Evolutionary conservation across 2,113 vertebrate species (phyloP).

Genomic region (Pteropus alecto): DNA sequence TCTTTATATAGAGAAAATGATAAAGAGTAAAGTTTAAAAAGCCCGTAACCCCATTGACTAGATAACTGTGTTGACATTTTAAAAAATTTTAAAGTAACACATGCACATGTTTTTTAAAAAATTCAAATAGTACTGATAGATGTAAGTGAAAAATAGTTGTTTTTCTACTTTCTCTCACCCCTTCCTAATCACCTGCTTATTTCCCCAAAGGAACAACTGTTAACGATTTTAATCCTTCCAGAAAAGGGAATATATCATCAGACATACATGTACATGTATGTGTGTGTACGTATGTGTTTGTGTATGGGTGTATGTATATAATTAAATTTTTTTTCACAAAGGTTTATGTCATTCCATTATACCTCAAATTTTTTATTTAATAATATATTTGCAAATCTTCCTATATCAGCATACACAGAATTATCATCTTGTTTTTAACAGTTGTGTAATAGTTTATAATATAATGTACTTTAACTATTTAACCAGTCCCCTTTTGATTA

Average conservation of each 20-base stretch:
- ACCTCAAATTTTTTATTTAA: background rate
- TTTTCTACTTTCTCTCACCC: background rate
- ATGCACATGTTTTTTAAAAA: background rate
- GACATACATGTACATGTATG: rapidly evolving
- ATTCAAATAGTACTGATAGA: background rate
- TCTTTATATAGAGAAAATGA: background rate
- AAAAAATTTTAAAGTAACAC: background rate
- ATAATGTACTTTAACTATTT: background rate
- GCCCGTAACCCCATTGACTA: background rate
- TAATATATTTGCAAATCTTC: background rate
- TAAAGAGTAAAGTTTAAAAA: background rate
- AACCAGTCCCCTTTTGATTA: background rate
- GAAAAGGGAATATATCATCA: background rate
- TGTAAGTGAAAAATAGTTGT: background rate
- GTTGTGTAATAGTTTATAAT: background rate
- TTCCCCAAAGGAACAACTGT: background rate
- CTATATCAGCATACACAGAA: background rate
- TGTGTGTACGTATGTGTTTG: background rate
- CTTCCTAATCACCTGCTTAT: background rate
- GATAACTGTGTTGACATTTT: background rate
- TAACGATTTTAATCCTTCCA: background rate
- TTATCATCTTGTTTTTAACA: conserved; percentile 16
- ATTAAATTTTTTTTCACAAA: background rate
- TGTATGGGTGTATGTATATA: background rate
- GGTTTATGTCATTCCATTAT: background rate